Percentiles rank a stretch among this genome's conserved stretches.
phyloP scores from a whole-genome alignment of 37 sponge, comb jelly and placozoan genomes.

The Petrosia ficiformis region DNA sequence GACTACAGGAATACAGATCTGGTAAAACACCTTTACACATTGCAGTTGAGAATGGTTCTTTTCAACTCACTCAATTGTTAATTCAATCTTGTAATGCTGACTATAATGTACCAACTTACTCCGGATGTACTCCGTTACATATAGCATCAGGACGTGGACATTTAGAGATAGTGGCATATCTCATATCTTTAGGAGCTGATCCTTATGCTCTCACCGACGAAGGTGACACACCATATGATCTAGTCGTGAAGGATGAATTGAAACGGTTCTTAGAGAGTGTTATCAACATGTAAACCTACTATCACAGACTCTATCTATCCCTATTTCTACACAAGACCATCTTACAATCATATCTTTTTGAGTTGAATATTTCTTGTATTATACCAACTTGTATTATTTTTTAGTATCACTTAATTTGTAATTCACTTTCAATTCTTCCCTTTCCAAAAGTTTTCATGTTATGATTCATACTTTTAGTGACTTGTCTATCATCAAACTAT shows the following conservation, averaged over 20 bases:
- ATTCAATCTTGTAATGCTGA: conserved; percentile 60
- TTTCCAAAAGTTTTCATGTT: too few species aligned
- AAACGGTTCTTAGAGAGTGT: neutral
- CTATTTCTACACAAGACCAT: too few species aligned
- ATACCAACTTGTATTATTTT: neutral
- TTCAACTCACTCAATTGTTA: conserved; percentile 44
- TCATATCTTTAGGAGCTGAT: conserved; percentile 75
- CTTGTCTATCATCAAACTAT: too few species aligned
- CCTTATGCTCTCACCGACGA: conserved; percentile 65
- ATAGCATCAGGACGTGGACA: conserved; percentile 73
- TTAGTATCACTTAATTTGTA: neutral
- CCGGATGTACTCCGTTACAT: conserved; percentile 82
- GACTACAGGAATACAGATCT: conserved; percentile 60
- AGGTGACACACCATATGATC: conserved; percentile 57
- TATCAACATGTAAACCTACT: neutral
- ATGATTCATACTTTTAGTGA: too few species aligned
- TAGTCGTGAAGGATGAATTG: conserved; percentile 42
- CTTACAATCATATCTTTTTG: too few species aligned
- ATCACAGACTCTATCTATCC: too few species aligned
- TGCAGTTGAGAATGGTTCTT: conserved; percentile 53
- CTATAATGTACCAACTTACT: conserved; percentile 51
- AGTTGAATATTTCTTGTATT: too few species aligned
- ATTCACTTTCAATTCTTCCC: too few species aligned
- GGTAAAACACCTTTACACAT: conserved; percentile 76
- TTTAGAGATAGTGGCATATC: conserved; percentile 53